Evolutionary conservation across 2,888 invertebrate species (phyloP).

Genomic region (Chymomyza caudatula): DNA sequence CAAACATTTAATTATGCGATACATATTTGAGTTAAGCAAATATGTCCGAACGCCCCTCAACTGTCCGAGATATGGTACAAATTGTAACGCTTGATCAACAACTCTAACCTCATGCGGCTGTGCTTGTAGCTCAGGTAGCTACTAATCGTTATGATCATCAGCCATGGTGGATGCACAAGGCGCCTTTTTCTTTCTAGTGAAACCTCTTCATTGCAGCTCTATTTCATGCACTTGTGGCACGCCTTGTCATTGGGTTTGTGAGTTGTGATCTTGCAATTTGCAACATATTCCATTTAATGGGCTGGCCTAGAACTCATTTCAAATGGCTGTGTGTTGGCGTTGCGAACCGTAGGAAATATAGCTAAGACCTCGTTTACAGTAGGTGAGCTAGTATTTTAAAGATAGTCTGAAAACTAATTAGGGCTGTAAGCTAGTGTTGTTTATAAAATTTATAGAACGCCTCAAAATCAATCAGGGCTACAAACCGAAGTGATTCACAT

Average conservation of each 20-base stretch:
- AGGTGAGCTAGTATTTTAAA: not conserved
- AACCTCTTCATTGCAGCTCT: not conserved
- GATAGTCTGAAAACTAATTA: too few relatives aligned
- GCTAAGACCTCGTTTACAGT: not conserved
- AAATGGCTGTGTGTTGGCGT: not conserved
- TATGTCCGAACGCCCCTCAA: not conserved
- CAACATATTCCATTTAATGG: not conserved
- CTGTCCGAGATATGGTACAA: not conserved
- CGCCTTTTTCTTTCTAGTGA: not conserved
- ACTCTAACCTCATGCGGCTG: not conserved
- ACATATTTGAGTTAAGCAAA: slow-evolving; percentile 34
- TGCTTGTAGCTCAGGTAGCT: not conserved
- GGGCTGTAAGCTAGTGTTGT: too few relatives aligned
- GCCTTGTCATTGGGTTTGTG: not conserved
- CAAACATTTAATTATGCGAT: slow-evolving; percentile 58
- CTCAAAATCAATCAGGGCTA: not conserved
- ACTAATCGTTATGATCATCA: slow-evolving; percentile 5
- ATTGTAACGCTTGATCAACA: slow-evolving; percentile 39
- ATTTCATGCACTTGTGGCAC: not conserved
- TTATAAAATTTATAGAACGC: too few relatives aligned
- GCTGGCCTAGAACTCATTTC: slow-evolving; percentile 1
- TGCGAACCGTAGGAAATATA: not conserved
- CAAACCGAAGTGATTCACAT: too few relatives aligned
- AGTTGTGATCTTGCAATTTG: not conserved
- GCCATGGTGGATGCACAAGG: not conserved